Evolutionary conservation across 2,888 invertebrate species (phyloP), one percentile per base, ranked within the genome.

Genomic region (Andrena bucephala): DNA sequence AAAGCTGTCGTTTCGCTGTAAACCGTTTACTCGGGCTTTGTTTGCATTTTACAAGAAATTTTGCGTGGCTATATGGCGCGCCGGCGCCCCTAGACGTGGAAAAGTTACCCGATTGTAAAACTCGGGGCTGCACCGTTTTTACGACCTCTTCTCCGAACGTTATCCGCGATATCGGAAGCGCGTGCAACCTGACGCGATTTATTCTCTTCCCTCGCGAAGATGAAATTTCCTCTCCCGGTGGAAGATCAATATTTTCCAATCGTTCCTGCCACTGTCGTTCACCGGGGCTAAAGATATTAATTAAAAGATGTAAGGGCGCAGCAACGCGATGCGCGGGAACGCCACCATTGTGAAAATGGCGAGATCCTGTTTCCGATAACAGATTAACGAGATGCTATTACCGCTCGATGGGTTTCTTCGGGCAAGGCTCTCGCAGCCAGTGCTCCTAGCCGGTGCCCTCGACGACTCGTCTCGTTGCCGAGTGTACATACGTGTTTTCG

Each of bases 371-470:
- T 36, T 27, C 36, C 31, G 80, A 74, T 80, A 76, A 84, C 76
- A 77, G 75, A 87, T 85, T 81, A 87, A 80, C 60, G 83, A 77
- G 76, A 77, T 77, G 63, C 69, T 67, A 74, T 73, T 77, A 74
- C 48, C 66, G 70, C 50, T 76, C 71, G 83, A 87, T 87, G 81
- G 71, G 77, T 81, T 84, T 73, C 77, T 31, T 66, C 62, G 33
- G 62, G 62, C 72, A 42, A 8, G 50, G n/a, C 60, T 65, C 20
- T 48, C 16, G 33, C 31, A n/a, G 54, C 62, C 69, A 42, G 13
- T 27, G 20, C 52, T 20, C 42, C 31, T 33, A 33, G 66, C 62
- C 77, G 57, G 16, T 52, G 60, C 70, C 70, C 52, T 67, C 70
- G 67, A 57, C 69, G 73, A 68, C 36, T 78, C 77, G 52, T 77